These are phyloP conservation scores for Bombus soroeensis DNA, from an alignment of 1,140 invertebrate species.

Conservation along the genomic window DNA sequence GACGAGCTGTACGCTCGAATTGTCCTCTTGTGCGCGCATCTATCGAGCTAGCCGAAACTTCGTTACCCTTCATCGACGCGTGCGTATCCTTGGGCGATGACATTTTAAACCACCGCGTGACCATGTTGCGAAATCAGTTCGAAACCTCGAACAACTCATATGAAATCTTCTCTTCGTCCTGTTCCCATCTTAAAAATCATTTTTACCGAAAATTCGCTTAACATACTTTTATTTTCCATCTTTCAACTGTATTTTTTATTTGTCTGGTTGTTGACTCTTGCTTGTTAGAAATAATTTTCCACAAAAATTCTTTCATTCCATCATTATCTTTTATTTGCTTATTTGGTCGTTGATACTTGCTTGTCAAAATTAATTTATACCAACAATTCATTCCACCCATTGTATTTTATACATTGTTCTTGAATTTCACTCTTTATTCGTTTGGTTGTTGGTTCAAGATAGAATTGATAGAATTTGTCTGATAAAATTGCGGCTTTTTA, in stretches of 20 bases:
- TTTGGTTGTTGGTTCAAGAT: no score
- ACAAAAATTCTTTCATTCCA: not conserved
- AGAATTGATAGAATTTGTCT: no score
- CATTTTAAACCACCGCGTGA: not conserved
- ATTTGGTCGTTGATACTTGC: not conserved
- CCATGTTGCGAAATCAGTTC: not conserved
- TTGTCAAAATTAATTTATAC: not conserved
- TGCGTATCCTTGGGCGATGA: conserved; percentile 38
- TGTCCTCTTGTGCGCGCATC: conserved; percentile 10
- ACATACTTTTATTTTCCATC: no score
- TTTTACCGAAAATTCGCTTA: not conserved
- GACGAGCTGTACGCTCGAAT: conserved; percentile 37
- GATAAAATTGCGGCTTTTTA: not conserved
- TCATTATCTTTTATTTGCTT: not conserved
- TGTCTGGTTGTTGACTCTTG: no score
- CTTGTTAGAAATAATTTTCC: not conserved
- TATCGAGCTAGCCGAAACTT: conserved; percentile 19
- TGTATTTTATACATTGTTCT: no score
- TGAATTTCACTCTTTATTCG: not conserved
- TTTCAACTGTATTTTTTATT: no score
- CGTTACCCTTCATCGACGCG: conserved; percentile 26
- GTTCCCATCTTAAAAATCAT: no score
- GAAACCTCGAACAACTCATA: not conserved
- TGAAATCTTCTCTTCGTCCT: not conserved
- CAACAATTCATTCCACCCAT: not conserved